phyloP scores from a whole-genome alignment of 2,797 vertebrate genomes.

The Syngnathus rostellatus region DNA sequence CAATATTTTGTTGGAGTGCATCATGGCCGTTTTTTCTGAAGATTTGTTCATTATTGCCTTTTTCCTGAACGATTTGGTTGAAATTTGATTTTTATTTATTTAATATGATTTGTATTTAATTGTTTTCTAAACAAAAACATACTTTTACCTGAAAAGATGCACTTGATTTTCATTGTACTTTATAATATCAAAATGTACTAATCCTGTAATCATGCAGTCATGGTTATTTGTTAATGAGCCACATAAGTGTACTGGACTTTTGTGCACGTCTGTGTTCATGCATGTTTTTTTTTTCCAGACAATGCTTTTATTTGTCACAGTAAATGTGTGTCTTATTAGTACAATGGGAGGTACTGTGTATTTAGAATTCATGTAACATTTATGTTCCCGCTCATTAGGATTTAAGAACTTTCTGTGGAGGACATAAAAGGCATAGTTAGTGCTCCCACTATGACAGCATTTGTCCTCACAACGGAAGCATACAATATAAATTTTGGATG shows the following conservation, averaged over 20 bases:
- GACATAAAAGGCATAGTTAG: constrained; percentile 11
- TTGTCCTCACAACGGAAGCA: constrained; percentile 28
- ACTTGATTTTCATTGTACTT: no score
- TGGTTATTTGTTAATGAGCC: no score
- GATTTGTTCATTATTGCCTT: no score
- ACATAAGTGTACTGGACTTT: not conserved
- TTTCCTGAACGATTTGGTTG: no score
- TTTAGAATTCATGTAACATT: not conserved
- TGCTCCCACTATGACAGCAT: constrained; percentile 25
- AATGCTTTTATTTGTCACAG: not conserved
- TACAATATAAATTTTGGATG: constrained; percentile 24
- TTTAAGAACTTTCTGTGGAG: not conserved
- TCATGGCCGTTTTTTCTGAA: no score
- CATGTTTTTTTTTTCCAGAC: not conserved
- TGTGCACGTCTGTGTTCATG: not conserved
- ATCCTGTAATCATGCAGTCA: no score
- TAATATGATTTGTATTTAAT: no score
- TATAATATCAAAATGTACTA: no score
- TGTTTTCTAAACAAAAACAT: no score
- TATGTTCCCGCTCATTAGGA: not conserved
- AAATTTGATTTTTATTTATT: no score
- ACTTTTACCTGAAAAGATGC: no score
- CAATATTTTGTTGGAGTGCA: no score
- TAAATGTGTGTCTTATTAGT: not conserved
- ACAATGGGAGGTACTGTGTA: not conserved